Conservation (phyloP, 2,113 vertebrate genomes). For the Cnemophilus loriae region DNA sequence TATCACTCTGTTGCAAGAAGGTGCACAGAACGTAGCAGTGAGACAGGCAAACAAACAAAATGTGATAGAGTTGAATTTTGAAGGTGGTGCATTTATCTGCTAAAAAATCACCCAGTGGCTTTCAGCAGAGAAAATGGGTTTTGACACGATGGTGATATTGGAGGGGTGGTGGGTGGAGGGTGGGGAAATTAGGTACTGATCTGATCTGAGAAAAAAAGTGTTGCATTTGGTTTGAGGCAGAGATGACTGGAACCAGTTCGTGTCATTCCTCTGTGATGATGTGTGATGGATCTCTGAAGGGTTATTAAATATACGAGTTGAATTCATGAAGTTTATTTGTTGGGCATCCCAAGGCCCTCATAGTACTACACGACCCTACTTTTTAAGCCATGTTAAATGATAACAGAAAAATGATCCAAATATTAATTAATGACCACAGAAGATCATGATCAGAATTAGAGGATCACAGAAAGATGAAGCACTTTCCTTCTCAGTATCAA, state of each 20-base stretch:
- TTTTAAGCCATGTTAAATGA: background rate
- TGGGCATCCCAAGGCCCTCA: background rate
- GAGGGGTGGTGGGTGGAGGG: background rate
- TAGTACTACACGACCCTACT: background rate
- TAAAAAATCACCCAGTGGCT: conserved; percentile 23
- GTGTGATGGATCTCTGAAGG: background rate
- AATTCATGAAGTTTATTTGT: background rate
- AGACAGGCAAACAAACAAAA: conserved; percentile 22
- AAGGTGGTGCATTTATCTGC: conserved; percentile 11
- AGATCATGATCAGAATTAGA: background rate
- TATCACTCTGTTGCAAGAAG: conserved; percentile 34
- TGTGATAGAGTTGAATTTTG: conserved; percentile 10
- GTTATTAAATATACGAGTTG: background rate
- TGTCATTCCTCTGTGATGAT: background rate
- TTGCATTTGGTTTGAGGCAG: background rate
- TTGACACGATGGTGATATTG: background rate
- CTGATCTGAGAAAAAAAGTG: background rate
- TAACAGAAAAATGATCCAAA: background rate
- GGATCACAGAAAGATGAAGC: background rate
- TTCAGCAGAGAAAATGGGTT: conserved; percentile 4
- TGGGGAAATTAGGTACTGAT: background rate
- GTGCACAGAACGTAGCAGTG: background rate
- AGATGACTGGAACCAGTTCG: background rate
- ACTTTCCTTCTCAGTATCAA: background rate
- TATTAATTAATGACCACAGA: background rate